phyloP scores from a whole-genome alignment of 2,797 vertebrate genomes.

The Bryconaethiops microstoma region DNA sequence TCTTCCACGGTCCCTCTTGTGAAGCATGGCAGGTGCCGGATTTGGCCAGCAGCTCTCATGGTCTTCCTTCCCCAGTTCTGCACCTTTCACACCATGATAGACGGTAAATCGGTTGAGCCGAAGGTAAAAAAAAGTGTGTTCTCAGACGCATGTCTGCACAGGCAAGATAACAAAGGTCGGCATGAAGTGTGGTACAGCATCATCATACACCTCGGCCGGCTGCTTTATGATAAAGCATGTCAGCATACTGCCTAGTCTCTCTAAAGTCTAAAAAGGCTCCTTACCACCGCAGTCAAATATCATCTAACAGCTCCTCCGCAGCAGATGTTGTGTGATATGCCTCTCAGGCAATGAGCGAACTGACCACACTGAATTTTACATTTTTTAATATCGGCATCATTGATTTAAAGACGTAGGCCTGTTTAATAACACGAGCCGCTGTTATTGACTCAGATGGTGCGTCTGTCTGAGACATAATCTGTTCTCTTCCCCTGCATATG shows the following conservation, averaged over 20 bases:
- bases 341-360: conserved; percentile 1
- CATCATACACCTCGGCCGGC: conserved; percentile 24
- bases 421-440: conserved; percentile 14
- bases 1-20: conserved; percentile 28
- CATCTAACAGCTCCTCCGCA: conserved; percentile 8
- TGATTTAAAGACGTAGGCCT: conserved; percentile 16
- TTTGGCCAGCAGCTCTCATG: conserved; percentile 36
- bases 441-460: conserved; percentile 34
- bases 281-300: conserved; percentile 13
- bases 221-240: conserved; percentile 38
- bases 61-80: neutral
- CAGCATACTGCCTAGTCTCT: conserved; percentile 10
- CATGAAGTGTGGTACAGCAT: conserved; percentile 1
- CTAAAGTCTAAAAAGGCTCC: conserved; percentile 6
- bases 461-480: conserved; percentile 8
- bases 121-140: conserved; percentile 11
- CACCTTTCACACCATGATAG: conserved; percentile 2
- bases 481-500: conserved; percentile 26
- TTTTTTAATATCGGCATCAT: neutral
- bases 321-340: conserved; percentile 18
- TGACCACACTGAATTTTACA: neutral
- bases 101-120: conserved; percentile 12
- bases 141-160: conserved; percentile 25
- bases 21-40: conserved; percentile 25
- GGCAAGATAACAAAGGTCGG: conserved; percentile 31